A percentile compares a stretch with the other conserved stretches of the same genome.
Conservation (phyloP, 1,140 invertebrate genomes). For the Hermatobates lingyangjiaoensis region DNA sequence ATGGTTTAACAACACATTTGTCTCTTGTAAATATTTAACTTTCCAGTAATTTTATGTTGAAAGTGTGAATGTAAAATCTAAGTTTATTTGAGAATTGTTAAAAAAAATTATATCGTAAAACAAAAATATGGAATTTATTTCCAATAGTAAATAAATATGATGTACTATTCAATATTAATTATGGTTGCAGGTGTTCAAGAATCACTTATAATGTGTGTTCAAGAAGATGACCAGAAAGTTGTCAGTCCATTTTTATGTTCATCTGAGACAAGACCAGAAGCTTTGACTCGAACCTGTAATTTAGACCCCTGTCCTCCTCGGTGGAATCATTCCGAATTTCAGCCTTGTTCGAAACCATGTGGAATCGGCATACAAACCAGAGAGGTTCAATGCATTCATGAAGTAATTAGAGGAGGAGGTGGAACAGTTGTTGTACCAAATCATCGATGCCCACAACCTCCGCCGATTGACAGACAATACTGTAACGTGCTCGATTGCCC, state of each 20-base stretch:
- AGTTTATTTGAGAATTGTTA: too few relatives aligned
- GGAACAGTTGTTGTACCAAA: conserved; percentile 76
- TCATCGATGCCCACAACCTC: conserved; percentile 72
- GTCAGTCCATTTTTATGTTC: conserved; percentile 64
- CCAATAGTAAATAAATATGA: too few relatives aligned
- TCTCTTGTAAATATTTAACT: too few relatives aligned
- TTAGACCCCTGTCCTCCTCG: conserved; percentile 76
- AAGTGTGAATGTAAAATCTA: too few relatives aligned
- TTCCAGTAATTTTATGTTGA: too few relatives aligned
- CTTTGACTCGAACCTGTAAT: conserved; percentile 78
- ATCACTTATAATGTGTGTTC: conserved; percentile 74
- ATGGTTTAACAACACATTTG: too few relatives aligned
- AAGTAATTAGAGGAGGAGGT: conserved; percentile 62
- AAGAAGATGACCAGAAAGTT: conserved; percentile 64
- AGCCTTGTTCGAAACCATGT: conserved; percentile 30
- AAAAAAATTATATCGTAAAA: too few relatives aligned
- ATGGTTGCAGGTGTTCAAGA: conserved; percentile 46
- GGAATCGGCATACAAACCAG: conserved; percentile 72
- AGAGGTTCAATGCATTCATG: conserved; percentile 81
- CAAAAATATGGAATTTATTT: too few relatives aligned
- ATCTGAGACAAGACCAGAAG: conserved; percentile 64
- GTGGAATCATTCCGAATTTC: conserved; percentile 74
- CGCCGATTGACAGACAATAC: conserved; percentile 64
- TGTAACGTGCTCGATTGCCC: conserved; percentile 86
- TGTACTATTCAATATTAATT: too few relatives aligned